A percentile compares a stretch with the other conserved stretches of the same genome.
phyloP scores from a whole-genome alignment of 2,797 vertebrate species.

The Danio kyathit region DNA sequence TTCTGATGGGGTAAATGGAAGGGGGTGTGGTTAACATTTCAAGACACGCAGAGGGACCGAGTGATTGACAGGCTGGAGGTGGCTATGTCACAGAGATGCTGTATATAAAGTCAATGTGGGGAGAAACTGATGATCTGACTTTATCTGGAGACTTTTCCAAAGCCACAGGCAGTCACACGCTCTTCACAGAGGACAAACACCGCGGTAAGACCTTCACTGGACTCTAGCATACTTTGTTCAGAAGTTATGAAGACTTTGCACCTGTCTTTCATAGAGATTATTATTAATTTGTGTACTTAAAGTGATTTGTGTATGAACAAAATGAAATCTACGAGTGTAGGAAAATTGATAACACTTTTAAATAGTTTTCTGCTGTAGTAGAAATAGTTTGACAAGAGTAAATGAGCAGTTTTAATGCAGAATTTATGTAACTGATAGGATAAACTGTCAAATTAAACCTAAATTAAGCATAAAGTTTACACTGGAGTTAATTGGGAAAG shows the following conservation, averaged over 20 bases:
- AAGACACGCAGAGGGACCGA: conserved; percentile 41
- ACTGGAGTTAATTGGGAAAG: neutral
- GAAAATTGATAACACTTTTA: neutral
- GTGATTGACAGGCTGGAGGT: conserved; percentile 61
- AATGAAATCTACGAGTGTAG: neutral
- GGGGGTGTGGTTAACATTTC: conserved; percentile 63
- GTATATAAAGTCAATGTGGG: conserved; percentile 74
- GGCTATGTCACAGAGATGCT: conserved; percentile 50
- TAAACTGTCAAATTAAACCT: neutral
- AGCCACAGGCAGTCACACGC: conserved; percentile 43
- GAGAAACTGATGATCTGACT: conserved; percentile 47
- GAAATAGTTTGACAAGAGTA: neutral
- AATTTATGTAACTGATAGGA: neutral
- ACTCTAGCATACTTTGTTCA: neutral
- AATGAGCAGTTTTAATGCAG: neutral
- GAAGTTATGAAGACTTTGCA: neutral
- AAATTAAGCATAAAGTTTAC: neutral
- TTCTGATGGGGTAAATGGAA: conserved; percentile 29
- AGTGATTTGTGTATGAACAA: neutral
- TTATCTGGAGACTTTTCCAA: conserved; percentile 37
- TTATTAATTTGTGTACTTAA: neutral
- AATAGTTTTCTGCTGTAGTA: neutral
- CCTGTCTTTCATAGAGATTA: neutral
- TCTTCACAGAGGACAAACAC: conserved; percentile 47
- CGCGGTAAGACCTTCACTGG: conserved; percentile 16